Evolutionary conservation across 37 sponge, comb jelly and placozoan species (phyloP), one percentile per base, ranked within the genome.

Genomic region (Eunapius fragilis): DNA sequence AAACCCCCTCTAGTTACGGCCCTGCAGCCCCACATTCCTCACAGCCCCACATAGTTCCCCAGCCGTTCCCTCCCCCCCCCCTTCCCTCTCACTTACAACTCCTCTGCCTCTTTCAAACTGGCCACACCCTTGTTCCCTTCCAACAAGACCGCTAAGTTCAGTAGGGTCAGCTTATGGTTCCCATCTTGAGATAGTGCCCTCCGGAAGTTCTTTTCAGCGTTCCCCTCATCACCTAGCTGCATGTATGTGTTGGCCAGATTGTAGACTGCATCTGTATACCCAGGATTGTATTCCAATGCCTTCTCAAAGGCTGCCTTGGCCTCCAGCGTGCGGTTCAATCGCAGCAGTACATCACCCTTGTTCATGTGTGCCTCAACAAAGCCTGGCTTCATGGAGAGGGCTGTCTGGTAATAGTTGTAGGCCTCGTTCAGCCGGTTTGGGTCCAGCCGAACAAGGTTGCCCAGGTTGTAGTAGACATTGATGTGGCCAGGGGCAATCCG

Each of bases 381-480:
- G 77, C 81, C 81, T 45, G 71, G 82, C 50, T 91, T 91, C 88
- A 95, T 95, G 26, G 83, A 79, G 25, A 90, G 27, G 14, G 96
- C 96, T 41, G 74, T 81, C 0, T 75, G 48, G 68, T 95, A 95
- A 25, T 90, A 72, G 32, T 71, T n/a, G 31, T 87, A 77, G 31
- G 97, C 97, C 71, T 94, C 95, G 19, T 94, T 68, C 28, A 87
- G 41, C n/a, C 93, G 45, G 33, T 48, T 25, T 23, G 76, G 74
- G 74, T 96, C 84, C 3, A 25, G n/a, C 50, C 72, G 83, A 1
- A 96, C 28, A 14, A 96, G 86, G 75, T 96, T 96, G 23, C 91
- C 97, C 30, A 94, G 86, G 36, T 96, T 94, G 82, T 86, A 96
- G 83, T 92, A 96, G 27, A 94, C 86, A 74, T 94, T 92, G 81